Conservation (phyloP, 64 coral and sea anemone species). For the Dendrophyllia cribrosa region DNA sequence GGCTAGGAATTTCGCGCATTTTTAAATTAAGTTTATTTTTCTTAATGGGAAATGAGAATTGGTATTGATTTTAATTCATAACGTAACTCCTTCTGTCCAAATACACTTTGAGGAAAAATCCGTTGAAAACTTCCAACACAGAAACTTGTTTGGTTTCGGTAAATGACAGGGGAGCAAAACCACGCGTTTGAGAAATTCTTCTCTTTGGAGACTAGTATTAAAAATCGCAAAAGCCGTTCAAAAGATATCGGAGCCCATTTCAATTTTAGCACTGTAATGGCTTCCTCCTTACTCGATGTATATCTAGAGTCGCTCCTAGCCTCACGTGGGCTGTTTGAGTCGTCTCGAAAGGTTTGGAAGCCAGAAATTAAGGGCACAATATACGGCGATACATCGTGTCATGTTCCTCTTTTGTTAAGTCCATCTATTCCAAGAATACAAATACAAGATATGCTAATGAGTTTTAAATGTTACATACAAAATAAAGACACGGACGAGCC, state of each 20-base stretch:
- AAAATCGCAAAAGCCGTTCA: background rate
- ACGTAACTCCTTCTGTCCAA: background rate
- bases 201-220: background rate
- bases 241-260: background rate
- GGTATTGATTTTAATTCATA: background rate
- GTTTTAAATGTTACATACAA: slow-evolving; percentile 64
- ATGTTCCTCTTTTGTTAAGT: slow-evolving; percentile 36
- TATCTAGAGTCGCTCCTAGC: too few species aligned
- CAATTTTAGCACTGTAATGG: background rate
- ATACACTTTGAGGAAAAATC: background rate
- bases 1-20: background rate
- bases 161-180: background rate
- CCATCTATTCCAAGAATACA: background rate
- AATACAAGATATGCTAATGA: slow-evolving; percentile 72
- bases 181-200: background rate
- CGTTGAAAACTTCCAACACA: background rate
- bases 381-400: slow-evolving; percentile 15
- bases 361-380: slow-evolving; percentile 11
- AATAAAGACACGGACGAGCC: slow-evolving; percentile 52
- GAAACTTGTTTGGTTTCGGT: background rate
- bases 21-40: background rate
- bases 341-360: background rate
- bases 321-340: background rate
- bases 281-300: background rate
- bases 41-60: background rate